phyloP scores from a whole-genome alignment of 2,113 vertebrate species.

The Strix aluco region DNA sequence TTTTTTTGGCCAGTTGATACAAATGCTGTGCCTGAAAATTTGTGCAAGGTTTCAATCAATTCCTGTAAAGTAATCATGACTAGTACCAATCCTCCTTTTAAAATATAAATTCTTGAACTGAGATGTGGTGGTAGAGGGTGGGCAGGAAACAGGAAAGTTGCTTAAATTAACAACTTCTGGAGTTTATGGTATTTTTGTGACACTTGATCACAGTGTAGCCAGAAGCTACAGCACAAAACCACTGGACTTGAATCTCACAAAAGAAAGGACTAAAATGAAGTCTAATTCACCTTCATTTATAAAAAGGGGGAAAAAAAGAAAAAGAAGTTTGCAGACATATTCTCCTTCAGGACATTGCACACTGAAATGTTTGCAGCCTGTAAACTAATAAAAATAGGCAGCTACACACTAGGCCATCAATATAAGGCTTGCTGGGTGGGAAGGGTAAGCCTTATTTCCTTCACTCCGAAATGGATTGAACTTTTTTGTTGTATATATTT shows the following conservation, averaged over 20 bases:
- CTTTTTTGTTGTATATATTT: not conserved
- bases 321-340: not conserved
- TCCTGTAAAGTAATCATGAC: not conserved
- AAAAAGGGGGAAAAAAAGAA: not conserved
- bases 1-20: not conserved
- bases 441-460: not conserved
- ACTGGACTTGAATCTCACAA: not conserved
- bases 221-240: not conserved
- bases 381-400: not conserved
- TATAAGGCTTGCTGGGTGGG: not conserved
- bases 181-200: not conserved
- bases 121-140: not conserved
- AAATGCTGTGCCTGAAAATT: not conserved
- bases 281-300: not conserved
- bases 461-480: not conserved
- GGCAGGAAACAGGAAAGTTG: not conserved
- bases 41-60: not conserved
- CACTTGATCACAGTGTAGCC: not conserved
- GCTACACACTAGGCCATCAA: not conserved
- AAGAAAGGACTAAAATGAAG: not conserved
- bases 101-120: not conserved
- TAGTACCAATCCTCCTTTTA: not conserved
- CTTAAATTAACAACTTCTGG: not conserved
- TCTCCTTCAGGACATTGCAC: not conserved
- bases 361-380: not conserved